phyloP scores from a whole-genome alignment of 2,113 vertebrate species.

The Spermophilus dauricus region DNA sequence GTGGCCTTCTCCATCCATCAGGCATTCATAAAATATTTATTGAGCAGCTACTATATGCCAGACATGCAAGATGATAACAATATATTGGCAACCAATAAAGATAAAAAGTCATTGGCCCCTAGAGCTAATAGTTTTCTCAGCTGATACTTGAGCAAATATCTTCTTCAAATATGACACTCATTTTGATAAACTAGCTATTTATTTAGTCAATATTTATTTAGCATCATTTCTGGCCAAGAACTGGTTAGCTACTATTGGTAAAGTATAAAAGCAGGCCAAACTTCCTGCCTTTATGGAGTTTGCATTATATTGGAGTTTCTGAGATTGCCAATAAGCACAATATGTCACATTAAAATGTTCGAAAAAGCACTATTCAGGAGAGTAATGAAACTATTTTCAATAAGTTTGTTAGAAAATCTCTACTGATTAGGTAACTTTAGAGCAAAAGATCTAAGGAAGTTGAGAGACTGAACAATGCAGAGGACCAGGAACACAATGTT shows the following conservation, averaged over 20 bases:
- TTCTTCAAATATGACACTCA: not conserved
- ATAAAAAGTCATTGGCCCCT: not conserved
- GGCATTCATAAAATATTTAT: conserved; percentile 49
- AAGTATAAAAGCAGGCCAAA: conserved; percentile 27
- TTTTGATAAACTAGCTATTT: not conserved
- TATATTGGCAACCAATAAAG: not conserved
- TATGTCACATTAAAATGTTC: not conserved
- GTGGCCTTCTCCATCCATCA: not conserved
- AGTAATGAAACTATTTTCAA: conserved; percentile 44
- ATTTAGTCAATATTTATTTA: not conserved
- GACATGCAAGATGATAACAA: not conserved
- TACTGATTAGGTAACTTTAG: not conserved
- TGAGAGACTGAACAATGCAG: not conserved
- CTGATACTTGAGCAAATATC: not conserved
- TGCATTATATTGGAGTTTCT: not conserved
- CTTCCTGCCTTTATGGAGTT: not conserved
- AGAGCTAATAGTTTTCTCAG: not conserved
- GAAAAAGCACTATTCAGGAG: not conserved
- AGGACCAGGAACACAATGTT: not conserved
- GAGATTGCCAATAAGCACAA: not conserved
- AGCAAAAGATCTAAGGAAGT: not conserved
- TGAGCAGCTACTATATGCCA: not conserved
- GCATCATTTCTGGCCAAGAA: not conserved
- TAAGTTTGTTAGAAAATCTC: not conserved
- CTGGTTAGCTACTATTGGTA: not conserved